These are phyloP conservation scores for Pseudomyrmex concolor DNA, from an alignment of 1,140 invertebrate species.

Conservation along the genomic window DNA sequence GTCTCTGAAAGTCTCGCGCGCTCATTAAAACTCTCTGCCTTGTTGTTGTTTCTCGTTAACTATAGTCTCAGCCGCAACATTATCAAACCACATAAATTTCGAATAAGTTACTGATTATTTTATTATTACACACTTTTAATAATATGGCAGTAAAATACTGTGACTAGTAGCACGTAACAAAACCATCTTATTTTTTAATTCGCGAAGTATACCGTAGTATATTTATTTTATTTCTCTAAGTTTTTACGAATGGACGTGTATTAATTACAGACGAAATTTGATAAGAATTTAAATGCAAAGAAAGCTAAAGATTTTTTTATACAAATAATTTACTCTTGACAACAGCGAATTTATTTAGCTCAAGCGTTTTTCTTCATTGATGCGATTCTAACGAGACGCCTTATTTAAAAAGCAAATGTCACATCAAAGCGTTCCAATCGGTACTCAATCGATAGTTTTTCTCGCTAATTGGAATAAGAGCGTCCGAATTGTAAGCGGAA, in stretches of 20 bases:
- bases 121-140: background rate
- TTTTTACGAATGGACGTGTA: too few species aligned
- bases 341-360: constrained; percentile 30
- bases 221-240: too few species aligned
- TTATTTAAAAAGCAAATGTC: constrained; percentile 51
- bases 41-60: background rate
- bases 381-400: constrained; percentile 19
- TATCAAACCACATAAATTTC: background rate
- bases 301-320: background rate
- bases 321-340: constrained; percentile 7
- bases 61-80: background rate
- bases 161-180: background rate
- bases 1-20: constrained; percentile 60
- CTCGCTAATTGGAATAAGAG: constrained; percentile 62
- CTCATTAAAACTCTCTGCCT: constrained; percentile 53
- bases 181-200: background rate
- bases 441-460: constrained; percentile 61
- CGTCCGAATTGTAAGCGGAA: constrained; percentile 7
- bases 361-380: constrained; percentile 15
- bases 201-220: background rate
- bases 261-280: constrained; percentile 4
- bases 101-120: background rate
- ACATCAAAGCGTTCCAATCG: constrained; percentile 50
- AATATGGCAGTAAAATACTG: background rate
- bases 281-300: background rate